Base-by-base conservation (phyloP, 2,888 invertebrate species). In the Eudasyphora cyanicolor region DNA sequence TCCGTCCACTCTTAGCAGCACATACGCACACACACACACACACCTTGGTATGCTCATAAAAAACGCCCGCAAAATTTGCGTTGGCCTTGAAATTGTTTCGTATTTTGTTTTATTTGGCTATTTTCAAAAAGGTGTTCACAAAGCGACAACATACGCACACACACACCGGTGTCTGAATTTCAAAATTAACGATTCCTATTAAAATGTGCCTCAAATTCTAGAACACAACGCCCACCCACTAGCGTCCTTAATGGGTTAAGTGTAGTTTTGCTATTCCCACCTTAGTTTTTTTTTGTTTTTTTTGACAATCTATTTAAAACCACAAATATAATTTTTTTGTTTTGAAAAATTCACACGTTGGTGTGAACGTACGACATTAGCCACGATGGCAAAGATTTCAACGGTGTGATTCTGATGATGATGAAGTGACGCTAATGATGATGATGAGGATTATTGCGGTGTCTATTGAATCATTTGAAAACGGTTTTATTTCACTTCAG, bases 11-110 rank as follows among this genome's bases (percentile, higher is more conserved):
- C n/a, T n/a, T n/a, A n/a, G n/a, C n/a, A n/a, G n/a, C n/a, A n/a
- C n/a, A n/a, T n/a, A n/a, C n/a, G 8, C 19, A 38, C 24, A 12
- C n/a, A 21, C 0, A 3, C 42, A 24, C 73, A 42, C 64, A 57
- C 10, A 64, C n/a, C n/a, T 24, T 49, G 32, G 51, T 17, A 51
- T 78, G 67, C 38, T 32, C 21, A 42, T 19, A 21, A 73, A 51
- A 79, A n/a, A n/a, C n/a, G n/a, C n/a, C 32, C 29, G 35, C 45
- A 70, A 27, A n/a, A 19, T 32, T 45, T 14, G 24, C 32, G 42
- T 71, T 81, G 42, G 76, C 84, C 84, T 78, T 84, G 75, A 81
- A 76, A 49, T 42, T 81, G 27, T 81, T 76, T n/a, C n/a, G n/a
- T n/a, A n/a, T n/a, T n/a, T n/a, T n/a, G n/a, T n/a, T n/a, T n/a